Percentiles rank a stretch among this genome's conserved stretches.
Conservation (phyloP, 2,888 invertebrate genomes). For the Agrotis segetum region DNA sequence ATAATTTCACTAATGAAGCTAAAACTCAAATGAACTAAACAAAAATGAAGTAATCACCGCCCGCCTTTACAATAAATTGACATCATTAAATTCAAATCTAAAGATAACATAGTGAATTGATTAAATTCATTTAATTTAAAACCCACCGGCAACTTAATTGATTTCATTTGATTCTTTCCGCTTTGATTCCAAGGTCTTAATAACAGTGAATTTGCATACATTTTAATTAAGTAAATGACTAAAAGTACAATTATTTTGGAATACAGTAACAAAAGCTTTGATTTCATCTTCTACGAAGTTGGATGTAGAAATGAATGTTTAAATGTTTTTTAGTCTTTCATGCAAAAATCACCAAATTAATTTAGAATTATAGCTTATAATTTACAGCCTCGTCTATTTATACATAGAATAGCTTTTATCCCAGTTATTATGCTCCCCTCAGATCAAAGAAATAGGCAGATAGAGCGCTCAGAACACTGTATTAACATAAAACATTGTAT, state of each 20-base stretch:
- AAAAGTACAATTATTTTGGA: slow-evolving; percentile 14
- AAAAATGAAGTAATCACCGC: slow-evolving; percentile 46
- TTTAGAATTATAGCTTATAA: too few species aligned
- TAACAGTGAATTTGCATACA: slow-evolving; percentile 41
- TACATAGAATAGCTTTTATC: too few species aligned
- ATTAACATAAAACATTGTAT: too few species aligned
- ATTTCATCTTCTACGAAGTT: not conserved
- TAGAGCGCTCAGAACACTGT: too few species aligned
- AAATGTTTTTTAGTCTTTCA: too few species aligned
- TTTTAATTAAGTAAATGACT: slow-evolving; percentile 9
- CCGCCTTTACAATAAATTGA: slow-evolving; percentile 55
- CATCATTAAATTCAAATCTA: slow-evolving; percentile 55
- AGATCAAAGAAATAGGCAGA: too few species aligned
- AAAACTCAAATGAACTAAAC: slow-evolving; percentile 11
- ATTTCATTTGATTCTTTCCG: slow-evolving; percentile 57
- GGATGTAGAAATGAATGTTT: too few species aligned
- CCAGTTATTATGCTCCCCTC: too few species aligned
- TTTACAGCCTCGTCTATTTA: too few species aligned
- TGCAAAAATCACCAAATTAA: too few species aligned
- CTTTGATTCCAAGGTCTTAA: slow-evolving; percentile 48
- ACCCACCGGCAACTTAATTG: slow-evolving; percentile 56
- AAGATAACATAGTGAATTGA: slow-evolving; percentile 52
- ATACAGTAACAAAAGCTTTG: not conserved
- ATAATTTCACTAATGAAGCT: slow-evolving; percentile 39
- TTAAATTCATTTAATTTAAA: slow-evolving; percentile 59